Conservation (phyloP, 2,113 vertebrate species). For the Atrichornis clamosus region DNA sequence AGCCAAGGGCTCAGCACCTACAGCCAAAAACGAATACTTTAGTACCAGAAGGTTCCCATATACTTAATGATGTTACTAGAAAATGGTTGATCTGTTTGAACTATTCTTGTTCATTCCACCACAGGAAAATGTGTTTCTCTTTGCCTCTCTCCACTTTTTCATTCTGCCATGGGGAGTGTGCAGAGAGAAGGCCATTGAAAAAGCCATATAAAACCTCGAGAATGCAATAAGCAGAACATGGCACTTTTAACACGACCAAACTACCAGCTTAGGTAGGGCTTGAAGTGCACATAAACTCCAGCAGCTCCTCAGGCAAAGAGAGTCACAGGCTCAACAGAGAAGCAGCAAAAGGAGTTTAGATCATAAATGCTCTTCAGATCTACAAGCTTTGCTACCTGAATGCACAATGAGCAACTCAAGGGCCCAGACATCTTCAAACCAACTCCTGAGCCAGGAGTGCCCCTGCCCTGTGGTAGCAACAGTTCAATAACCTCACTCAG, state of each 20-base stretch:
- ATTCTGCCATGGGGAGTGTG: neutral
- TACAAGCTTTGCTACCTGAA: constrained; percentile 21
- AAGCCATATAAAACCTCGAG: constrained; percentile 21
- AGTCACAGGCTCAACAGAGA: constrained; percentile 1
- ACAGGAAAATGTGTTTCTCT: neutral
- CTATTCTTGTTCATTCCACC: neutral
- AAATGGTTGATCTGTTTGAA: constrained; percentile 1
- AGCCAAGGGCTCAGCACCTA: neutral
- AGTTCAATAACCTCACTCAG: neutral
- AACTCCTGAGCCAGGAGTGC: neutral
- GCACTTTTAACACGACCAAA: constrained; percentile 38
- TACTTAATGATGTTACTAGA: neutral
- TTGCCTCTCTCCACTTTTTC: neutral
- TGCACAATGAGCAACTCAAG: constrained; percentile 14
- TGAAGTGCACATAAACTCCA: constrained; percentile 25
- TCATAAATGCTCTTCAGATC: constrained; percentile 40
- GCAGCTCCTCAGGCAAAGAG: constrained; percentile 44
- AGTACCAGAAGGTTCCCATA: neutral
- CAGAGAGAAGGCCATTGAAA: constrained; percentile 12
- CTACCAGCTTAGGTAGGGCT: constrained; percentile 19
- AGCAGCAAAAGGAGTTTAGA: constrained; percentile 20
- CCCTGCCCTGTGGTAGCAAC: neutral
- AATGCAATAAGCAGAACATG: constrained; percentile 30
- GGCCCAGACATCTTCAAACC: neutral
- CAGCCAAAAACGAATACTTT: neutral